phyloP scores from a whole-genome alignment of 2,888 invertebrate genomes.

The Lymantria monacha region DNA sequence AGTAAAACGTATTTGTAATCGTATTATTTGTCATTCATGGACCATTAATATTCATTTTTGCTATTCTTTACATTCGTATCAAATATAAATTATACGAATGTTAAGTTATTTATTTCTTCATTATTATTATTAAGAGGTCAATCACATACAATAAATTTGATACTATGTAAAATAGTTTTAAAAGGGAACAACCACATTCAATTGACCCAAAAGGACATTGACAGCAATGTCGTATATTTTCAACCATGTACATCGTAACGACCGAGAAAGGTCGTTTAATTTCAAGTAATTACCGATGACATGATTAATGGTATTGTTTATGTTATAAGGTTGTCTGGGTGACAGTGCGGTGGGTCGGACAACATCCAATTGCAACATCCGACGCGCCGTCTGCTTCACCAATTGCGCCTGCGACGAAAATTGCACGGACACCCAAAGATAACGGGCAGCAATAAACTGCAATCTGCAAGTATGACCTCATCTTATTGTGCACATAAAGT shows the following conservation, averaged over 20 bases:
- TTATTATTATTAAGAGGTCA: not conserved
- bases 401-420: conserved; percentile 53
- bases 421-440: conserved; percentile 42
- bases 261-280: conserved; percentile 3
- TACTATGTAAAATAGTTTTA: not conserved
- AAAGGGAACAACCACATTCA: not conserved
- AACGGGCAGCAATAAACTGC: conserved; percentile 48
- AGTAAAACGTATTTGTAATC: conserved; percentile 3
- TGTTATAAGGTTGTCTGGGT: conserved; percentile 24
- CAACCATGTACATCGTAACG: not conserved
- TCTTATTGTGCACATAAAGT: conserved; percentile 28
- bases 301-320: conserved; percentile 28
- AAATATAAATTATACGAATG: not conserved
- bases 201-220: not conserved
- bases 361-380: conserved; percentile 65
- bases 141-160: not conserved
- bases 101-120: not conserved
- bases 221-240: not conserved
- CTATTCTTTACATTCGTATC: too few species aligned
- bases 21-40: conserved; percentile 4
- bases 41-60: not conserved
- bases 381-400: conserved; percentile 63
- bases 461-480: conserved; percentile 69
- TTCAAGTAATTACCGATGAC: conserved; percentile 20
- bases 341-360: conserved; percentile 18